Evolutionary conservation across 2,888 invertebrate species (phyloP).

Genomic region (Caenorhabditis panamensis): DNA sequence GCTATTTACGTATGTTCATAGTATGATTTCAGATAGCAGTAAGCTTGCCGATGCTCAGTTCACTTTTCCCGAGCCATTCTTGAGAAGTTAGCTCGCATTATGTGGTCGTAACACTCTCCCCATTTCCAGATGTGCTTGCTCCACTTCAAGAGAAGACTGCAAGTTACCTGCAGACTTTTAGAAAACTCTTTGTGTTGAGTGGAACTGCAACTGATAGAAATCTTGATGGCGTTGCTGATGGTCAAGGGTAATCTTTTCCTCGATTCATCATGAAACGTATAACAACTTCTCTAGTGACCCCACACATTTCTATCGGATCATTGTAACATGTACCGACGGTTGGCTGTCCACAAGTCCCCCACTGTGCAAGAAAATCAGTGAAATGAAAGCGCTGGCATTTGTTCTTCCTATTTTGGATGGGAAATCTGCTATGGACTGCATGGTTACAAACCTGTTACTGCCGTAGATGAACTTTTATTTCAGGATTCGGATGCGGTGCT

Average conservation of each 20-base stretch:
- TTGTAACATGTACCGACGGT: constrained; percentile 19
- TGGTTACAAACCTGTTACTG: no score
- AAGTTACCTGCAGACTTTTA: constrained; percentile 48
- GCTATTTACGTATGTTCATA: no score
- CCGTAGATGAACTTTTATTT: not conserved
- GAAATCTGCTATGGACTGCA: constrained; percentile 41
- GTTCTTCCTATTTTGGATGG: constrained; percentile 41
- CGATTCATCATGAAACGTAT: no score
- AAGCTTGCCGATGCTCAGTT: constrained; percentile 19
- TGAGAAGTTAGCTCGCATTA: constrained; percentile 9
- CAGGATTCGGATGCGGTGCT: constrained; percentile 35
- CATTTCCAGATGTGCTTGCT: constrained; percentile 35
- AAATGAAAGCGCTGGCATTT: constrained; percentile 41
- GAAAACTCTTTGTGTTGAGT: constrained; percentile 47
- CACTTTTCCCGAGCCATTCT: constrained; percentile 17
- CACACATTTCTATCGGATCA: constrained; percentile 58
- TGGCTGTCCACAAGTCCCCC: constrained; percentile 44
- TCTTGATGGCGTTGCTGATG: constrained; percentile 51
- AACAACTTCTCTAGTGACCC: constrained; percentile 14
- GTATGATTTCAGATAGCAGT: constrained; percentile 16
- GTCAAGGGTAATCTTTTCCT: no score
- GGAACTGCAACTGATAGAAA: constrained; percentile 53
- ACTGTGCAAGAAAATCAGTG: constrained; percentile 22
- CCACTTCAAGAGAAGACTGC: constrained; percentile 36
- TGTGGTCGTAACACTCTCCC: no score